Evolutionary conservation across 2,888 invertebrate genomes (phyloP), one percentile per base, ranked within the genome.

Genomic region (Trissonchulus latispiculum): DNA sequence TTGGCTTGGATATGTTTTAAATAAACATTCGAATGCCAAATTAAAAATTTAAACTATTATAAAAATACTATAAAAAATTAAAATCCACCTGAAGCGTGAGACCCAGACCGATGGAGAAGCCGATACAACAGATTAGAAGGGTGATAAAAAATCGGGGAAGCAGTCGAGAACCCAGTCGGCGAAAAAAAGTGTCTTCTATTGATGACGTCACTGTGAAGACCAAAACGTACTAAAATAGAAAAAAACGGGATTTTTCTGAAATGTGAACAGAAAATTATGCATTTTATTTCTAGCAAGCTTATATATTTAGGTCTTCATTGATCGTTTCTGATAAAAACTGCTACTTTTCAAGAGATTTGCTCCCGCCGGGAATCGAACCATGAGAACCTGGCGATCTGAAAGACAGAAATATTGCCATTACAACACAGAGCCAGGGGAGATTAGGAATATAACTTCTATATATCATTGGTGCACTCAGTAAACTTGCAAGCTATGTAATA

Each of bases 71-170:
- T n/a, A n/a, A n/a, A n/a, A n/a, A n/a, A n/a, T n/a, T n/a, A n/a
- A n/a, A n/a, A n/a, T n/a, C n/a, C n/a, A 79, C 79, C 75, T 80
- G 78, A 3, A 80, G 80, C 35, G 81, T 77, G 70, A 81, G 81
- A 73, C 79, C 80, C 2, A 81, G 70, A 0, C 79, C 77, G 15
- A 78, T 74, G 23, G 75, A 77, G 48, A 75, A 77, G 32, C 79
- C 78, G 75, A 81, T 71, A 18, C 75, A 70, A 71, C 77, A 77
- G 29, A 80, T 68, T 72, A 80, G 77, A 29, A 81, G 59, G 23
- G 81, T 78, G 3, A 82, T 75, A 36, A 78, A n/a, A 74, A 82
- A 79, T 28, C 82, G 78, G 1, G 80, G 81, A 37, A 76, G 78
- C 72, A 80, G 80, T 23, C 78, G 76, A 0, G 82, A 81, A 33